phyloP scores from a whole-genome alignment of 2,888 invertebrate genomes.

The Pogonocherus hispidulus region DNA sequence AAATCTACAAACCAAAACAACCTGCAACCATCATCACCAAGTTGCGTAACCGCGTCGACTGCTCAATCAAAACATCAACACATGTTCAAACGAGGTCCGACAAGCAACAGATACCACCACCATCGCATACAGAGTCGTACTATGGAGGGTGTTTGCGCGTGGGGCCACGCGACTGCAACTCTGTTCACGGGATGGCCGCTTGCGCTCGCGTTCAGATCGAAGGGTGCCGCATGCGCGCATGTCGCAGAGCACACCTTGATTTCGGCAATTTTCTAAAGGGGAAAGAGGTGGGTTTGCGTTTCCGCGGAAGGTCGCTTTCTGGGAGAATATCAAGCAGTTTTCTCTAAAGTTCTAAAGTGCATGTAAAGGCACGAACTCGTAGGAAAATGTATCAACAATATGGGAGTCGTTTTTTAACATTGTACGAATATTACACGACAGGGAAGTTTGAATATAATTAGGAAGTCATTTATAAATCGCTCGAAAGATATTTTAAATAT shows the following conservation, averaged over 20 bases:
- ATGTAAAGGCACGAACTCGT: no score
- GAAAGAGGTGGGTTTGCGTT: no score
- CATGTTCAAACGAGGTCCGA: conserved; percentile 20
- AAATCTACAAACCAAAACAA: conserved; percentile 7
- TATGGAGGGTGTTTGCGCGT: conserved; percentile 26
- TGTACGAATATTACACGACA: no score
- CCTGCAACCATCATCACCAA: neutral
- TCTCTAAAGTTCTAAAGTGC: no score
- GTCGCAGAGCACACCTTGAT: conserved; percentile 22
- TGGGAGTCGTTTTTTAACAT: neutral
- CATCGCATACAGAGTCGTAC: conserved; percentile 12
- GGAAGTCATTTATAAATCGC: no score
- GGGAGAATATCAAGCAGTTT: no score
- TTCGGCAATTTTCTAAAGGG: no score
- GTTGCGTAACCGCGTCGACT: neutral
- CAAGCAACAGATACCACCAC: conserved; percentile 18
- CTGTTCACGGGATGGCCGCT: no score
- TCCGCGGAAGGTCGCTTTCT: no score
- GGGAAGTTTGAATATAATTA: no score
- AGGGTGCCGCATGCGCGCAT: conserved; percentile 17
- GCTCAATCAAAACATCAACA: conserved; percentile 30
- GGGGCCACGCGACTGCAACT: conserved; percentile 1
- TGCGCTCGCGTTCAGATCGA: conserved; percentile 20
- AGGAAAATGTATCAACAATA: neutral
- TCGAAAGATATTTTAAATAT: no score